phyloP scores from a whole-genome alignment of 2,113 vertebrate species.

The Cavia porcellus region DNA sequence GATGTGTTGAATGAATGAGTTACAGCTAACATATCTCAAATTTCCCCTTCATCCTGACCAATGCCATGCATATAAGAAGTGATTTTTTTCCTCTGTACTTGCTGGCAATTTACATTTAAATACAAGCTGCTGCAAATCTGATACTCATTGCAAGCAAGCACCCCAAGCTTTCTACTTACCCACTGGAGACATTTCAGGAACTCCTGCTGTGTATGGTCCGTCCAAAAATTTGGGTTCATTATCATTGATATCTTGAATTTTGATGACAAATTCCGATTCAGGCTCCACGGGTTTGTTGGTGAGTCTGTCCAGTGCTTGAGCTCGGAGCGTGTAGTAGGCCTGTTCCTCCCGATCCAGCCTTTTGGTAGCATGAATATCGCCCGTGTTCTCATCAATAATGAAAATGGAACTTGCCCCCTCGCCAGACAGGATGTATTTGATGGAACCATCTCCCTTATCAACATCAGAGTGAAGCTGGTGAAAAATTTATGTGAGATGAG shows the following conservation, averaged over 20 bases:
- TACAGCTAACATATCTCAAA: too few species aligned
- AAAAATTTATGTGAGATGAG: slow-evolving; percentile 89
- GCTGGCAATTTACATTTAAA: background rate
- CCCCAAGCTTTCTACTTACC: slow-evolving; percentile 89
- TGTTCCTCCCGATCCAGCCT: slow-evolving; percentile 97
- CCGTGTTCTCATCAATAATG: slow-evolving; percentile 98
- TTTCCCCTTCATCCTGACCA: background rate
- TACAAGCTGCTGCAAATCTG: background rate
- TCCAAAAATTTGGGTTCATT: slow-evolving; percentile 98
- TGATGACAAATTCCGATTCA: slow-evolving; percentile 96
- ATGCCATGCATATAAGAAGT: fast-evolving
- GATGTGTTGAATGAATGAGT: background rate
- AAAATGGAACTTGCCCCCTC: slow-evolving; percentile 98
- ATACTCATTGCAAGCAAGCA: background rate
- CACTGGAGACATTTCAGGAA: slow-evolving; percentile 98
- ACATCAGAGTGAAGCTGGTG: slow-evolving; percentile 98
- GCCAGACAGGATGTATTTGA: slow-evolving; percentile 97
- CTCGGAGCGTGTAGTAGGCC: slow-evolving; percentile 96
- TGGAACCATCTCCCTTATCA: slow-evolving; percentile 97
- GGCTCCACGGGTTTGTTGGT: slow-evolving; percentile 95
- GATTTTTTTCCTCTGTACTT: background rate
- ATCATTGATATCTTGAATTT: slow-evolving; percentile 99
- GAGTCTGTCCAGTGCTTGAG: slow-evolving; percentile 94
- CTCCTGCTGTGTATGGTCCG: slow-evolving; percentile 95
- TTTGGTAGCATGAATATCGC: slow-evolving; percentile 98